These are phyloP conservation scores for Smittia sp. DNA, from an alignment of 2,888 invertebrate genomes.

Conservation along the genomic window DNA sequence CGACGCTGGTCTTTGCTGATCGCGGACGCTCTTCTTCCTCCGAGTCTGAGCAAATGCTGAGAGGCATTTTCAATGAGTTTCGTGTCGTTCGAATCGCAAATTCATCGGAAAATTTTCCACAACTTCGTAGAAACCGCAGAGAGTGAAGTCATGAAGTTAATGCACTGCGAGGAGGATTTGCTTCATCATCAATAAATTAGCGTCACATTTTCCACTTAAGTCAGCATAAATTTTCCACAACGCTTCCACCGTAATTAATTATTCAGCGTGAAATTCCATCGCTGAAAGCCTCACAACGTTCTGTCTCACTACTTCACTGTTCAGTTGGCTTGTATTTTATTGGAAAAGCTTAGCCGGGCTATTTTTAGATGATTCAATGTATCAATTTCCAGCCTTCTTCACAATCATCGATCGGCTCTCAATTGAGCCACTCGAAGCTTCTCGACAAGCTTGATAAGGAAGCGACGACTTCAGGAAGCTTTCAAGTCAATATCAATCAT, in stretches of 20 bases:
- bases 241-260: not conserved
- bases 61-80: constrained; percentile 48
- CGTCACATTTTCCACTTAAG: constrained; percentile 9
- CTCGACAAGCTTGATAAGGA: no score
- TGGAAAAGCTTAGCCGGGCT: no score
- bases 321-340: no score
- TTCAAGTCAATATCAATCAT: no score
- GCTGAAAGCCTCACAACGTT: no score
- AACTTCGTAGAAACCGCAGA: not conserved
- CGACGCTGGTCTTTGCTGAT: constrained; percentile 31
- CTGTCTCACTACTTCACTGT: no score
- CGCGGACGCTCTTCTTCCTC: constrained; percentile 52
- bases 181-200: constrained; percentile 10
- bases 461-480: no score
- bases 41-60: constrained; percentile 53
- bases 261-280: not conserved
- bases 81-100: not conserved
- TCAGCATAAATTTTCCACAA: constrained; percentile 20
- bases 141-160: not conserved
- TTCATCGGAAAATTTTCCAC: no score
- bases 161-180: not conserved
- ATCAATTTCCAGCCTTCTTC: no score
- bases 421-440: no score
- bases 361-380: no score
- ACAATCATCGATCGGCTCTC: no score